A percentile compares a stretch with the other conserved stretches of the same genome.
phyloP scores from a whole-genome alignment of 2,113 vertebrate species.

The Rynchops niger region DNA sequence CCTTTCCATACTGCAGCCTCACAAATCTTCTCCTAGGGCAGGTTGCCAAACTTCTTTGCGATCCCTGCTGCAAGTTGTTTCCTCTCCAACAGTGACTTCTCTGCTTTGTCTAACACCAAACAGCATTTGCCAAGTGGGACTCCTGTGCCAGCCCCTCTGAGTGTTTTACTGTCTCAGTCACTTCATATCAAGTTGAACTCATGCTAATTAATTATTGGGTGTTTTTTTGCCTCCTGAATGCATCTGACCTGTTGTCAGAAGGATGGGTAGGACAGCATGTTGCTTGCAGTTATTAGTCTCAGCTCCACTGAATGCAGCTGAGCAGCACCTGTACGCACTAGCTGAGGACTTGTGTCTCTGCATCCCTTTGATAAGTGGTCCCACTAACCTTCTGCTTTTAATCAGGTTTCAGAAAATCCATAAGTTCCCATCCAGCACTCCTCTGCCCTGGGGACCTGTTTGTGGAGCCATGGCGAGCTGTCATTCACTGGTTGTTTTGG shows the following conservation, averaged over 20 bases:
- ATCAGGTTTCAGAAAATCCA: slow-evolving; percentile 66
- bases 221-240: not conserved
- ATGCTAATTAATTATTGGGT: not conserved
- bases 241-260: not conserved
- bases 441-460: slow-evolving; percentile 47
- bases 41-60: not conserved
- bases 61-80: not conserved
- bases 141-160: not conserved
- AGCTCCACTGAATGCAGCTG: not conserved
- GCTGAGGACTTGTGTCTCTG: not conserved
- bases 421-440: slow-evolving; percentile 25
- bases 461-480: slow-evolving; percentile 67
- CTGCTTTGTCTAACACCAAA: not conserved
- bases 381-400: not conserved
- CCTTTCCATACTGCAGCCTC: not conserved
- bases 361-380: not conserved
- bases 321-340: not conserved
- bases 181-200: not conserved
- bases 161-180: not conserved
- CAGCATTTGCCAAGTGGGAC: not conserved
- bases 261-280: accelerated
- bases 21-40: not conserved
- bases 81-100: not conserved
- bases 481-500: slow-evolving; percentile 64
- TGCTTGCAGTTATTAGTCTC: not conserved